Evolutionary conservation across 2,113 vertebrate species (phyloP).

Genomic region (Paratilapia polleni): DNA sequence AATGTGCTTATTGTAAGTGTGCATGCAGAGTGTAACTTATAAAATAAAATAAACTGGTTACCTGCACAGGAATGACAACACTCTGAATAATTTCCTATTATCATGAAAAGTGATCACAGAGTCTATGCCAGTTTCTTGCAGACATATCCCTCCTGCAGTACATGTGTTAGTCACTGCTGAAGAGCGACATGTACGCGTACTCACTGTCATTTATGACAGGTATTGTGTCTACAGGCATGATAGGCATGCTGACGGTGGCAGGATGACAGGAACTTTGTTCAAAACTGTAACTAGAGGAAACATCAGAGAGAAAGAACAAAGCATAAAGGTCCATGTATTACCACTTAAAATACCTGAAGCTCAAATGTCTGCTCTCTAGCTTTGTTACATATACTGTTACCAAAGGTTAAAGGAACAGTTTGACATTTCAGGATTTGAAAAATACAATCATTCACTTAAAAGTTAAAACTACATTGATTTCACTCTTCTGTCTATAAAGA

Average conservation of each 20-base stretch:
- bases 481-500: background rate
- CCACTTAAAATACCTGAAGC: background rate
- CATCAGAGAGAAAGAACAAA: background rate
- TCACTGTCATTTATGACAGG: background rate
- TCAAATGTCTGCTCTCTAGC: background rate
- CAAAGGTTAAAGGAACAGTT: background rate
- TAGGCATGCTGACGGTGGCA: background rate
- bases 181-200: background rate
- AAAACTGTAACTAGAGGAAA: background rate
- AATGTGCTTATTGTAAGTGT: no score
- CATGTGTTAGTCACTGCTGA: background rate
- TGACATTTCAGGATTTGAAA: background rate
- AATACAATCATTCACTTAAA: background rate
- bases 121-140: background rate
- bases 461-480: background rate
- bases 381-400: background rate
- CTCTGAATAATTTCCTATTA: background rate
- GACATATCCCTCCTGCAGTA: background rate
- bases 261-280: background rate
- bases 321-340: background rate
- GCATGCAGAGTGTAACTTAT: background rate
- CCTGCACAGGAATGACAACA: background rate
- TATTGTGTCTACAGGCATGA: background rate
- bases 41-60: background rate
- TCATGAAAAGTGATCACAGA: background rate